Percentiles rank a stretch among this genome's conserved stretches.
Evolutionary conservation across 2,888 invertebrate species (phyloP).

Genomic region (Drosophila barbarae): DNA sequence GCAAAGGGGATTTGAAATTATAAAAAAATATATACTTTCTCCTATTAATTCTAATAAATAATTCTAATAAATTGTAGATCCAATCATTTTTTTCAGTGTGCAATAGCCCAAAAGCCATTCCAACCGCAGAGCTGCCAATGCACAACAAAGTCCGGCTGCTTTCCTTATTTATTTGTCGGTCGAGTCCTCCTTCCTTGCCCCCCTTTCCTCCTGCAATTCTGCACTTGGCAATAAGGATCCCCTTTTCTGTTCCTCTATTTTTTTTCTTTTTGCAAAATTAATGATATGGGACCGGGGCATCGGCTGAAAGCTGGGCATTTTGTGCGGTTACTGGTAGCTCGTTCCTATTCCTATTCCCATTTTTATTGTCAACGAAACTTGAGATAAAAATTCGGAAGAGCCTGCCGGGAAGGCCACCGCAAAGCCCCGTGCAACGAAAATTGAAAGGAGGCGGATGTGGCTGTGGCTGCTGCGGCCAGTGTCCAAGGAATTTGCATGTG

Average conservation of each 20-base stretch:
- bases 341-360: constrained; percentile 60
- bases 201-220: constrained; percentile 31
- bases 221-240: constrained; percentile 58
- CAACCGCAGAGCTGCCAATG: constrained; percentile 57
- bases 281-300: constrained; percentile 54
- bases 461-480: constrained; percentile 6
- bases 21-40: neutral
- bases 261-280: constrained; percentile 60
- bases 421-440: constrained; percentile 67
- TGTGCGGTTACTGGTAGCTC: constrained; percentile 43
- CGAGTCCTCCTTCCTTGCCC: constrained; percentile 15
- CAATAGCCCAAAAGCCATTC: constrained; percentile 14
- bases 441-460: constrained; percentile 53
- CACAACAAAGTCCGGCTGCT: constrained; percentile 58
- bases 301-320: constrained; percentile 32
- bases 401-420: constrained; percentile 42
- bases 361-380: constrained; percentile 67
- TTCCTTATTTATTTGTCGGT: constrained; percentile 66
- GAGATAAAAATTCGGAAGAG: constrained; percentile 51
- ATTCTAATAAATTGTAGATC: no score
- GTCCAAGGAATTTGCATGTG: constrained; percentile 58
- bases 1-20: neutral
- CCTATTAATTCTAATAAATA: no score
- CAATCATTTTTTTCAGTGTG: neutral
- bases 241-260: constrained; percentile 35